A percentile compares a stretch with the other conserved stretches of the same genome.
Evolutionary conservation across 2,797 vertebrate genomes (phyloP).

Genomic region (Phoeniculus purpureus): DNA sequence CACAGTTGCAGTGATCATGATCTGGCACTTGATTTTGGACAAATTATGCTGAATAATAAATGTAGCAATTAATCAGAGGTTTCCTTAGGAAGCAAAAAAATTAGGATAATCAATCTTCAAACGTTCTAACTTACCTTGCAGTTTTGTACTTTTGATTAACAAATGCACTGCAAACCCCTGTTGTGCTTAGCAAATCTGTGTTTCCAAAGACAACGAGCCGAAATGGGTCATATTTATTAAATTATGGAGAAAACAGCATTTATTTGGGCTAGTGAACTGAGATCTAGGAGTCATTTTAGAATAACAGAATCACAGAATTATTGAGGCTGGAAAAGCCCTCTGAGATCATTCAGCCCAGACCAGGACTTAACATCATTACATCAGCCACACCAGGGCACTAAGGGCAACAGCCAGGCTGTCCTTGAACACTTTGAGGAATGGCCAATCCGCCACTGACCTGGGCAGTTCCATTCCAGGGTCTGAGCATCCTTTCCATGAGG

Average conservation of each 20-base stretch:
- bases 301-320: not conserved
- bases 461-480: no score
- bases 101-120: constrained; percentile 47
- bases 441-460: no score
- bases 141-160: constrained; percentile 39
- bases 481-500: no score
- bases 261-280: not conserved
- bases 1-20: not conserved
- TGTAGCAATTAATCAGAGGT: constrained; percentile 47
- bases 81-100: constrained; percentile 44
- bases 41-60: constrained; percentile 45
- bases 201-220: not conserved
- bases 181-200: not conserved
- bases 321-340: no score
- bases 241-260: not conserved
- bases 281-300: not conserved
- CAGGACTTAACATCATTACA: no score
- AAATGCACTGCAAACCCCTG: constrained; percentile 3
- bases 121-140: constrained; percentile 31
- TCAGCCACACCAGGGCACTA: no score
- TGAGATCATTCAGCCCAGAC: no score
- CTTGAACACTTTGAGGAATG: no score
- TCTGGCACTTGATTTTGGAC: constrained; percentile 36
- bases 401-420: no score
- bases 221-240: not conserved